These are phyloP conservation scores for Deladenus siricidicola DNA, from an alignment of 2,888 invertebrate genomes.

Conservation along the genomic window DNA sequence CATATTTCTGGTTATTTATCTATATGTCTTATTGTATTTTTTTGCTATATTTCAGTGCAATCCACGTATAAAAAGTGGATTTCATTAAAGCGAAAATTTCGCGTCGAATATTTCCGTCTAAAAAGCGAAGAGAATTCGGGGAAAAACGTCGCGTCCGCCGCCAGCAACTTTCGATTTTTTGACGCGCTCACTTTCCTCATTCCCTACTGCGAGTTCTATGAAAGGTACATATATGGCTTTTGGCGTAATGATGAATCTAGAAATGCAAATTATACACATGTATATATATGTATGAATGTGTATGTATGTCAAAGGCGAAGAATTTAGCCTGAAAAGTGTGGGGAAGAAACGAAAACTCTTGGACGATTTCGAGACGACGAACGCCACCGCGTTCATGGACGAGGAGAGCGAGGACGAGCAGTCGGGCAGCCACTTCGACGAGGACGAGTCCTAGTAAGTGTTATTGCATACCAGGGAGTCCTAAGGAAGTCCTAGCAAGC, in stretches of 20 bases:
- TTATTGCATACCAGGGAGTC: no score
- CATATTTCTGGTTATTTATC: no score
- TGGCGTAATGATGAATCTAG: slow-evolving; percentile 7
- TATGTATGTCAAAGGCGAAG: no score
- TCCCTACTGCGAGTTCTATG: slow-evolving; percentile 28
- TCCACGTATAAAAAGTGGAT: slow-evolving; percentile 30
- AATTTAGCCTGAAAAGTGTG: not conserved
- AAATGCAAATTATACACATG: no score
- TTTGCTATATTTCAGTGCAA: slow-evolving; percentile 23
- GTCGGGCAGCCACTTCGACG: slow-evolving; percentile 7
- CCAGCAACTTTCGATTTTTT: slow-evolving; percentile 23
- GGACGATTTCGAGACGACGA: not conserved
- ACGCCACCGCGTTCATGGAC: slow-evolving; percentile 7
- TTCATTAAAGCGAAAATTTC: slow-evolving; percentile 27
- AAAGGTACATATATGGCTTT: slow-evolving; percentile 17
- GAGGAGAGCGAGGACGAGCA: slow-evolving; percentile 18
- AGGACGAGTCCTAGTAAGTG: slow-evolving; percentile 10
- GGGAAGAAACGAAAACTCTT: not conserved
- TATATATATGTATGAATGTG: no score
- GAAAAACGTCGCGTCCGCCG: not conserved
- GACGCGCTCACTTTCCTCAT: slow-evolving; percentile 25
- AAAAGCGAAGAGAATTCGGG: slow-evolving; percentile 19
- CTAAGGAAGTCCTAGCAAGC: no score
- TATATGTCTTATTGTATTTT: no score
- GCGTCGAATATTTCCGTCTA: slow-evolving; percentile 25